Evolutionary conservation across 2,888 invertebrate genomes (phyloP), one percentile per base, ranked within the genome.

Genomic region (Rhodophaea formosa): DNA sequence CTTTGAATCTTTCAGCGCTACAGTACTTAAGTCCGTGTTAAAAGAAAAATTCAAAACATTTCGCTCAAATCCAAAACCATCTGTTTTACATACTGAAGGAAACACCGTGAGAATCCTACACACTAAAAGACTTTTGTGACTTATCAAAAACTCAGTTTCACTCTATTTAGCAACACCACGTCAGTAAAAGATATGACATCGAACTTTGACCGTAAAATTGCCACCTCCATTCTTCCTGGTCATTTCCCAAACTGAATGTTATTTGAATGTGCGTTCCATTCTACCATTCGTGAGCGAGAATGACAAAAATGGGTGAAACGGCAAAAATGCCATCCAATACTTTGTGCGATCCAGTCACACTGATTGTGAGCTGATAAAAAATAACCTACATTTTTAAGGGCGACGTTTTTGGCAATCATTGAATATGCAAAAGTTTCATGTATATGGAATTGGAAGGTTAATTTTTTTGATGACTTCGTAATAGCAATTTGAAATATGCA

Each of bases 211-310:
- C 10, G 5, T 3, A 35, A 35, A 30, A 39, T 16, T 39, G 10
- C 10, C 51, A 51, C 8, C 14, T 51, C 51, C 17, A 35, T 35
- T 12, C 16, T 65, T 68, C 72, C 57, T 65, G 62, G 63, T 75
- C 70, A 57, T 35, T 51, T 56, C 56, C 47, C 43, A 55, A 59
- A 62, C 69, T 79, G 79, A 81, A 81, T 82, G 79, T 82, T 83
- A 82, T 86, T 84, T 79, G 80, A 84, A 83, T 77, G 80, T 80
- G 78, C 78, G 75, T 81, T 79, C 76, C 81, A 74, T 77, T 77
- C 71, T 62, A 67, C 75, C 71, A 75, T 83, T 82, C 70, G 72
- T 67, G 70, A 74, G 71, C 71, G 75, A 71, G 75, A 77, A 79
- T 77, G 71, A 74, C 68, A 80, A 72, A 75, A 79, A 79, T 72